Evolutionary conservation across 2,888 invertebrate genomes (phyloP).

Genomic region (Drosophila macrothrix): DNA sequence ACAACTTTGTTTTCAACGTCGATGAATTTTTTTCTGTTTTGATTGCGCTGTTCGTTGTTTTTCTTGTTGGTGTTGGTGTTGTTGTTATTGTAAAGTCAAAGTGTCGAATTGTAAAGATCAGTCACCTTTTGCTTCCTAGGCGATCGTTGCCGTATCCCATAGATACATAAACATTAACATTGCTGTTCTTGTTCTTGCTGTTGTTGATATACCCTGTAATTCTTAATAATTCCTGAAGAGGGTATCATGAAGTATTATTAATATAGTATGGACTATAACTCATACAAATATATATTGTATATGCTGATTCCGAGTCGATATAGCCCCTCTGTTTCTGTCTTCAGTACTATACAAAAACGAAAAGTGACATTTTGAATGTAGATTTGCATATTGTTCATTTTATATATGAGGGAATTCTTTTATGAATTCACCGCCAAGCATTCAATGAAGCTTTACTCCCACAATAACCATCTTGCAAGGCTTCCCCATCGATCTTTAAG

Average conservation of each 20-base stretch:
- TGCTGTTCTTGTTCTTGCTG: conserved; percentile 28
- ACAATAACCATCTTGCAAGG: too few species aligned
- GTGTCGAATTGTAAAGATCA: conserved; percentile 80
- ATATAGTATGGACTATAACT: background rate
- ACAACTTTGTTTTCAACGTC: conserved; percentile 73
- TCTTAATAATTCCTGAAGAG: background rate
- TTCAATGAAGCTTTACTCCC: background rate
- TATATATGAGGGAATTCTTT: background rate
- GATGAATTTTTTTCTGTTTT: conserved; percentile 77
- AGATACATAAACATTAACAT: conserved; percentile 75
- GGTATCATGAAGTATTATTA: background rate
- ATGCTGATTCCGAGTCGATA: background rate
- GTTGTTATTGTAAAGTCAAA: conserved; percentile 66
- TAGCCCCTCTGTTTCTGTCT: background rate
- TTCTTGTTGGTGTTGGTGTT: conserved; percentile 32
- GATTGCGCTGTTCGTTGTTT: conserved; percentile 63
- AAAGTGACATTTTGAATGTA: fast-evolving
- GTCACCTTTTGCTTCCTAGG: conserved; percentile 73
- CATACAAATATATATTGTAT: background rate
- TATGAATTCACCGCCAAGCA: background rate
- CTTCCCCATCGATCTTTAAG: background rate
- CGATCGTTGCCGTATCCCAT: conserved; percentile 53
- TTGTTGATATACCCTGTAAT: conserved; percentile 8
- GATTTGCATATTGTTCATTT: background rate
- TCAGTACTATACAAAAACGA: background rate